Conservation (phyloP, 2,888 invertebrate species). For the Hyposoter dolosus region DNA sequence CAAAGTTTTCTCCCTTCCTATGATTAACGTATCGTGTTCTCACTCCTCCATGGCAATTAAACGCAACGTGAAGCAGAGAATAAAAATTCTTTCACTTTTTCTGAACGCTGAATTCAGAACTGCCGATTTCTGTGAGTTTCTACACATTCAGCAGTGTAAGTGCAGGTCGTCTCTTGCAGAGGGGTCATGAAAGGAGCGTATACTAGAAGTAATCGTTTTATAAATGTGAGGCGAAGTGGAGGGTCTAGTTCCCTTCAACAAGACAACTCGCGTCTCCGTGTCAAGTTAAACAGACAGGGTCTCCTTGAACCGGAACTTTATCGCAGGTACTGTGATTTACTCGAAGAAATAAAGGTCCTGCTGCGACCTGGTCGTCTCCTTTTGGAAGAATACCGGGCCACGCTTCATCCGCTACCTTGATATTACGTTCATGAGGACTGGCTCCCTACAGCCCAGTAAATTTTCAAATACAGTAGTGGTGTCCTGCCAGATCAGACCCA, state of each 20-base stretch:
- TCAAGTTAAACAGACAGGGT: conserved; percentile 71
- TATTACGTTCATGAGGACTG: conserved; percentile 5
- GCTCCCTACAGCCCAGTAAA: conserved; percentile 20
- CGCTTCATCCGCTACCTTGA: conserved; percentile 11
- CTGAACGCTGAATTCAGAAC: conserved; percentile 24
- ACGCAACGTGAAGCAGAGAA: background rate
- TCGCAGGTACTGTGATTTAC: conserved; percentile 70
- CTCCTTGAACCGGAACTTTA: conserved; percentile 80
- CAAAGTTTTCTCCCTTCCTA: conserved; percentile 7
- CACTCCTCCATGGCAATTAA: background rate
- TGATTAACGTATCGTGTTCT: conserved; percentile 21
- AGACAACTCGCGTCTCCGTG: conserved; percentile 25
- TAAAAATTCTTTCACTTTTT: background rate
- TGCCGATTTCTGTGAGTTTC: background rate
- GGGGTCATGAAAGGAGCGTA: conserved; percentile 18
- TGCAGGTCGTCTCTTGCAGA: conserved; percentile 1
- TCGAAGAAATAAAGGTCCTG: conserved; percentile 16
- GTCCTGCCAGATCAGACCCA: conserved; percentile 18
- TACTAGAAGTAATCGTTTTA: background rate
- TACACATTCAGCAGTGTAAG: background rate
- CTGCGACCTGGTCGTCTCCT: conserved; percentile 70
- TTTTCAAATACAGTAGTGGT: conserved; percentile 35
- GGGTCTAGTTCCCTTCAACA: conserved; percentile 33
- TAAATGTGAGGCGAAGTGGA: background rate
- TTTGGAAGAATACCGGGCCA: conserved; percentile 27